A percentile compares a stretch with the other conserved stretches of the same genome.
These are phyloP conservation scores for Mythimna impura DNA, from an alignment of 2,888 invertebrate genomes.

Conservation along the genomic window DNA sequence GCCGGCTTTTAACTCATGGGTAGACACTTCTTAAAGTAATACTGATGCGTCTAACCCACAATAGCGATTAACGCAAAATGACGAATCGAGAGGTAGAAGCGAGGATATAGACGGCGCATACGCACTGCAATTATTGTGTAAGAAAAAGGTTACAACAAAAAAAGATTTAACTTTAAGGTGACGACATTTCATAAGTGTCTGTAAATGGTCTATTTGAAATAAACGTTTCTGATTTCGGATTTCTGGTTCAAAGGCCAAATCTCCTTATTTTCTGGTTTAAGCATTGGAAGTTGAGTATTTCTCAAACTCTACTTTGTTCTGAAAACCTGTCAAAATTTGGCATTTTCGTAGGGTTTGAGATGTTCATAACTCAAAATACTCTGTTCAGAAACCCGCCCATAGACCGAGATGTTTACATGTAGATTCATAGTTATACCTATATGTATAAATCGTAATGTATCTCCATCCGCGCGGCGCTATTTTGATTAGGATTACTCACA, in stretches of 20 bases:
- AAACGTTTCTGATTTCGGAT: no score
- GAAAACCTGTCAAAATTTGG: no score
- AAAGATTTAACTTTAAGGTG: background rate
- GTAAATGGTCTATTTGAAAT: no score
- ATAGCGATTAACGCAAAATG: background rate
- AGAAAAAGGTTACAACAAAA: background rate
- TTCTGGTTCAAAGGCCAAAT: no score
- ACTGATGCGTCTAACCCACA: background rate
- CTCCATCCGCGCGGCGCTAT: constrained; percentile 43
- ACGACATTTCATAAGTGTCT: background rate
- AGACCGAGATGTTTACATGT: background rate
- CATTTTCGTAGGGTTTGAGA: no score
- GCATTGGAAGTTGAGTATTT: no score
- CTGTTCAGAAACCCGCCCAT: no score
- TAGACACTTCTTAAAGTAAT: constrained; percentile 12
- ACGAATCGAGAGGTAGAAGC: background rate
- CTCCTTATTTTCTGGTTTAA: no score
- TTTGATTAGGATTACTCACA: constrained; percentile 57
- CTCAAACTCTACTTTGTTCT: no score
- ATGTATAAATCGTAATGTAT: constrained; percentile 27
- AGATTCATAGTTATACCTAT: background rate
- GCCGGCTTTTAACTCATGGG: constrained; percentile 18
- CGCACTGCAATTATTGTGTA: background rate
- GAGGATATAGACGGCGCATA: background rate
- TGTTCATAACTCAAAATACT: no score